Percentiles rank a stretch among this genome's conserved stretches.
Evolutionary conservation across 1,140 invertebrate genomes (phyloP).

Genomic region (Archivesica marissinica): DNA sequence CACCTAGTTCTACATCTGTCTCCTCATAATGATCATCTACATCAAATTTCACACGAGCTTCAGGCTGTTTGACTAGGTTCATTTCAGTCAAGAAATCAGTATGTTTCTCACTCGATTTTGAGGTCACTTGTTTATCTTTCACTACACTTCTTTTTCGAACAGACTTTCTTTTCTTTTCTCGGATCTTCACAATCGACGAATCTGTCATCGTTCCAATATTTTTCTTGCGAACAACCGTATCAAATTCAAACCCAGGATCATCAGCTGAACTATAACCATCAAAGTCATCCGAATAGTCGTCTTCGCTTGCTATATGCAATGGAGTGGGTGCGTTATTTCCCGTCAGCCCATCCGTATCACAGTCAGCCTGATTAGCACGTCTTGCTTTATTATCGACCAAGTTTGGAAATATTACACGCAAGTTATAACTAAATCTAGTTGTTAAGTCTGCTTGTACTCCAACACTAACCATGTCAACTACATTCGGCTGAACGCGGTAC

Average conservation of each 20-base stretch:
- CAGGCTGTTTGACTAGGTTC: slow-evolving; percentile 46
- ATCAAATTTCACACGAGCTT: neutral
- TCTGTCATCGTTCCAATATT: slow-evolving; percentile 53
- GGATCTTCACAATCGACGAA: neutral
- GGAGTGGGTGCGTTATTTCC: neutral
- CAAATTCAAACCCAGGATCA: slow-evolving; percentile 43
- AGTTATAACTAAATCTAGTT: slow-evolving; percentile 13
- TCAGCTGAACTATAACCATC: slow-evolving; percentile 36
- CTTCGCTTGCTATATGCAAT: neutral
- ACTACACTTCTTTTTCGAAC: slow-evolving; percentile 1
- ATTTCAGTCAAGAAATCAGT: neutral
- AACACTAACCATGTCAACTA: slow-evolving; percentile 42
- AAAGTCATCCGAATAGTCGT: slow-evolving; percentile 46
- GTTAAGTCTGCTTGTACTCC: slow-evolving; percentile 41
- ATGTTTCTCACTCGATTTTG: neutral
- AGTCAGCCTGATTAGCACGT: neutral
- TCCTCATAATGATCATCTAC: neutral
- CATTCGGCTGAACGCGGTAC: slow-evolving; percentile 33
- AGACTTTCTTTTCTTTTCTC: slow-evolving; percentile 15
- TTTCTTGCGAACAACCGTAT: slow-evolving; percentile 28
- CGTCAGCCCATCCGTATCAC: neutral
- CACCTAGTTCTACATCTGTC: neutral
- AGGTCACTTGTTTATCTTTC: slow-evolving; percentile 8
- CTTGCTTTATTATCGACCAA: neutral
- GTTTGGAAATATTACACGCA: slow-evolving; percentile 46